A percentile compares a stretch with the other conserved stretches of the same genome.
Evolutionary conservation across 1,140 invertebrate genomes (phyloP).

Genomic region (Papilio dardanus): DNA sequence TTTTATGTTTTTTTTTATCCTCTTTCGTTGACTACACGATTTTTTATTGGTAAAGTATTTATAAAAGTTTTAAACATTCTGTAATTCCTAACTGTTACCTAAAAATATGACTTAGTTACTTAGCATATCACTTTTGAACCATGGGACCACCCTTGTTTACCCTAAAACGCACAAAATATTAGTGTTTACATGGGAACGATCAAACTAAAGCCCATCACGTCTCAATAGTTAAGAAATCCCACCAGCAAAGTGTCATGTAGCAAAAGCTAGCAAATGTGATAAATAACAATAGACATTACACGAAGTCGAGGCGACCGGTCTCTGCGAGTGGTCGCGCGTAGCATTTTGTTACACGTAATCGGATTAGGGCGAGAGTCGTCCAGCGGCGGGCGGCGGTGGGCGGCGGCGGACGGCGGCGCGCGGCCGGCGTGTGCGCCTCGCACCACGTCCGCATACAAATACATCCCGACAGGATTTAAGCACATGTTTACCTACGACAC

Average conservation of each 20-base stretch:
- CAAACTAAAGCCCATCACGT: constrained; percentile 15
- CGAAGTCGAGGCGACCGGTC: constrained; percentile 49
- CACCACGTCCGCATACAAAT: constrained; percentile 69
- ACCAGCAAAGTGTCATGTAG: constrained; percentile 31
- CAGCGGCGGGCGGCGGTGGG: too few relatives aligned
- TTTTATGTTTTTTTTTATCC: background rate
- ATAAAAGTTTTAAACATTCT: too few relatives aligned
- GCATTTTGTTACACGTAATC: constrained; percentile 79
- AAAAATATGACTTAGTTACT: background rate
- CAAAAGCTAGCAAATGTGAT: constrained; percentile 39
- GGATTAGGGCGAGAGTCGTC: constrained; percentile 71
- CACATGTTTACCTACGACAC: constrained; percentile 43
- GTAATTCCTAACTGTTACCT: background rate
- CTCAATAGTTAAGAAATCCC: constrained; percentile 31
- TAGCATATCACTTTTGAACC: background rate
- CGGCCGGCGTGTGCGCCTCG: constrained; percentile 60
- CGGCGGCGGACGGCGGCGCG: constrained; percentile 16
- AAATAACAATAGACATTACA: constrained; percentile 45
- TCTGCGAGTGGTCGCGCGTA: constrained; percentile 58
- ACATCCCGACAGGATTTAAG: constrained; percentile 58
- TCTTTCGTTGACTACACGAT: background rate
- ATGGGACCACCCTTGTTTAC: background rate
- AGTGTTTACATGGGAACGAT: background rate
- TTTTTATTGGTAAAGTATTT: background rate
- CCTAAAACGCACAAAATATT: background rate